Percentiles rank a stretch among this genome's conserved stretches.
Evolutionary conservation across 2,797 vertebrate species (phyloP).

Genomic region (Siniperca obscura): DNA sequence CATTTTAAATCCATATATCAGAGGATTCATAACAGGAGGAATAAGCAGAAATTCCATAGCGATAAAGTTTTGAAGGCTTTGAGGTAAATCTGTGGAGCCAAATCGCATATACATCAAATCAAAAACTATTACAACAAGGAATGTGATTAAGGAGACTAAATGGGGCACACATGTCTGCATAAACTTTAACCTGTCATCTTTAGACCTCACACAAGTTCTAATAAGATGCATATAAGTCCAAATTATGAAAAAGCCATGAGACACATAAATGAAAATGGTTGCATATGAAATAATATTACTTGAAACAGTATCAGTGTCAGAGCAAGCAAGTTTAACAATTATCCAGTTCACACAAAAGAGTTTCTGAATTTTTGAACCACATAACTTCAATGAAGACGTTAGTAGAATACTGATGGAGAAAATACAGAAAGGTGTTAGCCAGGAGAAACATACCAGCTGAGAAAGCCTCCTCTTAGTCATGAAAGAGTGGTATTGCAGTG

Average conservation of each 20-base stretch:
- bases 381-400: constrained; percentile 36
- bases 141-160: constrained; percentile 62
- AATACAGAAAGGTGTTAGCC: constrained; percentile 42
- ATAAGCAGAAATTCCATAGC: constrained; percentile 61
- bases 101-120: constrained; percentile 68
- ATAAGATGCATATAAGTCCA: constrained; percentile 67
- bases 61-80: constrained; percentile 57
- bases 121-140: constrained; percentile 55
- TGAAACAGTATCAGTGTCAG: background rate
- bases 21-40: constrained; percentile 65
- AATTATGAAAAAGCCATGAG: constrained; percentile 53
- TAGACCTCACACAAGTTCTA: constrained; percentile 36
- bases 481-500: constrained; percentile 55
- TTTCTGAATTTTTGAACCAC: constrained; percentile 38
- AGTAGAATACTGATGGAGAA: background rate
- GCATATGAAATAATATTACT: constrained; percentile 10
- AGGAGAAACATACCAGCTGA: constrained; percentile 59
- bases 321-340: constrained; percentile 56
- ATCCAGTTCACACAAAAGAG: constrained; percentile 61
- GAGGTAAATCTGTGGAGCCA: constrained; percentile 36
- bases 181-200: constrained; percentile 68
- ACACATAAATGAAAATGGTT: constrained; percentile 19
- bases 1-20: constrained; percentile 69
- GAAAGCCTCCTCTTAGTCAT: constrained; percentile 57
- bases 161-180: constrained; percentile 79